These are phyloP conservation scores for Aphrophora alni DNA, from an alignment of 2,888 invertebrate species.

Conservation along the genomic window DNA sequence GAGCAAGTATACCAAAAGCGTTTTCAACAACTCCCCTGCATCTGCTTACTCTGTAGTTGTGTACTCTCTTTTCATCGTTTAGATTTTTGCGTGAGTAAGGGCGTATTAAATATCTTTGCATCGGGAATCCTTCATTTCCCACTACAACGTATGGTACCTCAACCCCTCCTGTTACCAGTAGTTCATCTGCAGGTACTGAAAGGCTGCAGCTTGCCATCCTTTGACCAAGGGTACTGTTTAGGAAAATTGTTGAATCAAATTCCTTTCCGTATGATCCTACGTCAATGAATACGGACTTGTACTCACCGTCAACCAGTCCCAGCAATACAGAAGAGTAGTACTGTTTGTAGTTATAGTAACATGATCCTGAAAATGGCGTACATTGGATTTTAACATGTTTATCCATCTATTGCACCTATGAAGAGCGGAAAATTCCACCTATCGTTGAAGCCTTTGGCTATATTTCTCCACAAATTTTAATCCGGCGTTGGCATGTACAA, in stretches of 20 bases:
- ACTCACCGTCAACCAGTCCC: constrained; percentile 38
- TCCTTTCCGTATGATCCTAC: constrained; percentile 42
- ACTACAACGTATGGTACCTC: constrained; percentile 38
- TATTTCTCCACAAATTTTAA: constrained; percentile 38
- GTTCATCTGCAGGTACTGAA: constrained; percentile 15
- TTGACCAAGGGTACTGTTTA: constrained; percentile 18
- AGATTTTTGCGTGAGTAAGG: constrained; percentile 32
- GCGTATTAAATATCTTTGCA: constrained; percentile 37
- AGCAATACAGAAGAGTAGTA: neutral
- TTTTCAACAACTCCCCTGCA: constrained; percentile 32
- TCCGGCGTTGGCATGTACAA: constrained; percentile 38
- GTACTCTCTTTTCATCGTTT: constrained; percentile 22
- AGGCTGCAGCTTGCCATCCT: neutral
- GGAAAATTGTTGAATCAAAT: constrained; percentile 39
- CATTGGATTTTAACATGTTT: constrained; percentile 41
- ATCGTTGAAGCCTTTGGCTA: constrained; percentile 41
- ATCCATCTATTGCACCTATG: neutral
- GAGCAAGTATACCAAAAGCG: constrained; percentile 25
- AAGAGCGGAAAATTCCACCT: constrained; percentile 45
- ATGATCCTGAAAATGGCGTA: constrained; percentile 32
- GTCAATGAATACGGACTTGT: constrained; percentile 25
- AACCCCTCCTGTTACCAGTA: neutral
- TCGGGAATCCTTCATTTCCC: constrained; percentile 42
- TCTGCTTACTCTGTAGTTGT: constrained; percentile 22
- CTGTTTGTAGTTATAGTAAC: constrained; percentile 13